Base-by-base conservation (phyloP, 2,888 invertebrate genomes). In the Eremobia ochroleuca region DNA sequence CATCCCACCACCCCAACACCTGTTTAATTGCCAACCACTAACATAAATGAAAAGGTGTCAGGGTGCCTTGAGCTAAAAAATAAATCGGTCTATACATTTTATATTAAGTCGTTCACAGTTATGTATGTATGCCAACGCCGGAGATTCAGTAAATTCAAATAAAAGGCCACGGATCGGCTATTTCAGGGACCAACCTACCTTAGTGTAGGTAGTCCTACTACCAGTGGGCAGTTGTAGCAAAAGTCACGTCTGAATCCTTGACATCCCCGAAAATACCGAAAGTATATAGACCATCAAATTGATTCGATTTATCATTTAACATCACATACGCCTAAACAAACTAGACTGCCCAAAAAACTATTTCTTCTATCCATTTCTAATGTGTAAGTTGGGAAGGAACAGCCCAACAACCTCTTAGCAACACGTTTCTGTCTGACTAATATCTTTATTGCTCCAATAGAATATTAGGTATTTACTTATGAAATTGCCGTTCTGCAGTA, bases 81-180 rank as follows among this genome's bases (percentile, higher is more conserved):
- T 37, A 37, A 43, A 25, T 21, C 1, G 0, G 5, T n/a, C 6
- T 15, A 28, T 49, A 72, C 34, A 49, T 74, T 73, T 73, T 74
- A 75, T 73, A 73, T 73, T 34, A 64, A 58, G 43, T 9, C 25
- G 25, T 64, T 46, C 37, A 40, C 11, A 52, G n/a, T n/a, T 13
- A 55, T 46, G 34, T 46, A 34, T 58, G 6, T 37, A 28, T 40
- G 21, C 5, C 18, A 34, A 11, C 8, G 15, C 25, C n/a, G 4
- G 31, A 43, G 34, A 21, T 61, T 61, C 69, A 49, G 40, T 61
- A 25, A 77, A 67, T 69, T 34, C 34, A 49, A 68, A 59, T 31
- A 28, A 77, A 61, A 68, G 31, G 69, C n/a, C 79, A 43, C 40
- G 34, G 79, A 52, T 34, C 18, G n/a, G 13, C 4, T 13, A 28